phyloP scores from a whole-genome alignment of 1,140 invertebrate species.

The Drosophila subobscura region DNA sequence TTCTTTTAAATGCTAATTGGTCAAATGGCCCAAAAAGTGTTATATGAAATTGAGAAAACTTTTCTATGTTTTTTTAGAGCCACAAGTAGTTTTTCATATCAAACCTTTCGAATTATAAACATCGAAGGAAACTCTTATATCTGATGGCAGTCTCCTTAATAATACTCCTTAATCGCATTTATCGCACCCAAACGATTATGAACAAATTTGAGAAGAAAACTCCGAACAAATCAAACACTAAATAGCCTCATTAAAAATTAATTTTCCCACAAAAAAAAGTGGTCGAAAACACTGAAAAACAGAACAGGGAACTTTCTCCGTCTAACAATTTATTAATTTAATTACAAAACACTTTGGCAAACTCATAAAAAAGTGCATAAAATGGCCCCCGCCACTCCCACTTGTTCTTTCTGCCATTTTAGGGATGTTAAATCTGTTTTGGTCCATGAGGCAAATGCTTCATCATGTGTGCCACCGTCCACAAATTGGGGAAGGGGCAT shows the following conservation, averaged over 20 bases:
- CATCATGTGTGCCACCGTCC: slow-evolving; percentile 49
- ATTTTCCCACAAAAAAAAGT: slow-evolving; percentile 52
- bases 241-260: slow-evolving; percentile 61
- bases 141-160: too few species aligned
- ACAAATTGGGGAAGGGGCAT: neutral
- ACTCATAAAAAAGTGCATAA: slow-evolving; percentile 76
- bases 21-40: too few species aligned
- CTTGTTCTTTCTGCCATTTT: slow-evolving; percentile 15
- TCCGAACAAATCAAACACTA: slow-evolving; percentile 33
- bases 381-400: slow-evolving; percentile 24
- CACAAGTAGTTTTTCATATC: too few species aligned
- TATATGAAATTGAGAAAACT: too few species aligned
- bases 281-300: slow-evolving; percentile 14
- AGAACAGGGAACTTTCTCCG: slow-evolving; percentile 25
- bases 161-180: slow-evolving; percentile 9
- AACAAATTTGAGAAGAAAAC: slow-evolving; percentile 26
- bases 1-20: too few species aligned
- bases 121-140: too few species aligned
- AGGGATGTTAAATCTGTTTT: slow-evolving; percentile 62
- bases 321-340: slow-evolving; percentile 70
- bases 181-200: slow-evolving; percentile 20
- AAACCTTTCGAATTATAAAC: too few species aligned
- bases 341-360: slow-evolving; percentile 69
- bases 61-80: too few species aligned
- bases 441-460: slow-evolving; percentile 53